Evolutionary conservation across 2,113 vertebrate species (phyloP).

Genomic region (Tympanuchus pallidicinctus): DNA sequence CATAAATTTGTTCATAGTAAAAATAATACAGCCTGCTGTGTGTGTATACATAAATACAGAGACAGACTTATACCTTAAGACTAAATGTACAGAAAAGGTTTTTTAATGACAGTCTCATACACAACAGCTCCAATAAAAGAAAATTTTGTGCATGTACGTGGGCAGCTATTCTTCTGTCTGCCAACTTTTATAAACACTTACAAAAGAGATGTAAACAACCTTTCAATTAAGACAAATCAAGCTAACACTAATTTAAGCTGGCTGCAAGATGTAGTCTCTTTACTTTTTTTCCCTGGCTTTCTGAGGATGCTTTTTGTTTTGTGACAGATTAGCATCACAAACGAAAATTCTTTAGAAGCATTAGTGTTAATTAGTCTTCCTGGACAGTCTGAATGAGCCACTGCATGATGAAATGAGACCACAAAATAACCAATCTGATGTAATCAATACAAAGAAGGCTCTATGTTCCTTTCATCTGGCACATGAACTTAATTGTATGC

Average conservation of each 20-base stretch:
- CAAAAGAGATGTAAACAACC: slow-evolving; percentile 25
- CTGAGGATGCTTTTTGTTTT: not conserved
- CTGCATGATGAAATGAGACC: slow-evolving; percentile 17
- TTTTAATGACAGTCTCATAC: not conserved
- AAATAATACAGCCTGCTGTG: not conserved
- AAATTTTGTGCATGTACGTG: slow-evolving; percentile 30
- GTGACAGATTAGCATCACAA: slow-evolving; percentile 29
- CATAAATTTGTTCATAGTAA: not conserved
- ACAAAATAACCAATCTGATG: not conserved
- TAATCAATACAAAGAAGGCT: not conserved
- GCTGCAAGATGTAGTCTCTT: not conserved
- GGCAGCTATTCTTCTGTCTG: slow-evolving; percentile 27
- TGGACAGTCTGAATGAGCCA: slow-evolving; percentile 16
- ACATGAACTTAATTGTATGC: not conserved
- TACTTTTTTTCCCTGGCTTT: not conserved
- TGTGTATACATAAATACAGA: not conserved
- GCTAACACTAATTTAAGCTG: slow-evolving; percentile 31
- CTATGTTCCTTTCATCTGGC: not conserved
- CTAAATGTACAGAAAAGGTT: not conserved
- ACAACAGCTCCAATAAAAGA: slow-evolving; percentile 2
- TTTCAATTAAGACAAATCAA: slow-evolving; percentile 43
- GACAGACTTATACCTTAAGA: not conserved
- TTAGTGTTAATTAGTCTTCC: slow-evolving; percentile 58
- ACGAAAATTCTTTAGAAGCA: slow-evolving; percentile 34
- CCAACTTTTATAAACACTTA: slow-evolving; percentile 49